A percentile compares a stretch with the other conserved stretches of the same genome.
Evolutionary conservation across 2,888 invertebrate species (phyloP).

Genomic region (Nephrotoma flavescens): DNA sequence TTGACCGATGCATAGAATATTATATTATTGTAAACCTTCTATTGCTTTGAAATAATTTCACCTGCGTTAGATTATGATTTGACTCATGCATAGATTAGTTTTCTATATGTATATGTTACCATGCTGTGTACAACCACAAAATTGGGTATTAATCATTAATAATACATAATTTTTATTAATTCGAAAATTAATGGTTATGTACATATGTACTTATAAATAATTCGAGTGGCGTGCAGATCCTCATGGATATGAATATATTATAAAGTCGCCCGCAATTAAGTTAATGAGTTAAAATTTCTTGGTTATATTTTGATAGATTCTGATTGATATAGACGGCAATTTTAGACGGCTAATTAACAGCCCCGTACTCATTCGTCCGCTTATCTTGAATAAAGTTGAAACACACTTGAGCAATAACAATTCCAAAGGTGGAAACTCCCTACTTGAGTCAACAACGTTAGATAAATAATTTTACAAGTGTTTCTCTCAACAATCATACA

Average conservation of each 20-base stretch:
- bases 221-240: neutral
- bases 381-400: neutral
- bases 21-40: too few relatives aligned
- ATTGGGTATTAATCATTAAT: neutral
- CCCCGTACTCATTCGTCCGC: too few relatives aligned
- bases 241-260: neutral
- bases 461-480: neutral
- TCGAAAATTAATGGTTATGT: neutral
- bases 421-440: neutral
- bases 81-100: neutral
- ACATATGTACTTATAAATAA: neutral
- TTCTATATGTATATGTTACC: neutral
- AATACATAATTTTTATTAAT: neutral
- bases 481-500: neutral
- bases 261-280: neutral
- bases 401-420: neutral
- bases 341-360: neutral
- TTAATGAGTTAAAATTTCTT: neutral
- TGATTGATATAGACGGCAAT: neutral
- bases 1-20: neutral
- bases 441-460: neutral
- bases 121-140: neutral
- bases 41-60: neutral
- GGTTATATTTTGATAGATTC: neutral
- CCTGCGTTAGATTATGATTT: neutral